phyloP scores from a whole-genome alignment of 2,113 vertebrate genomes.

The Dicentrarchus labrax region DNA sequence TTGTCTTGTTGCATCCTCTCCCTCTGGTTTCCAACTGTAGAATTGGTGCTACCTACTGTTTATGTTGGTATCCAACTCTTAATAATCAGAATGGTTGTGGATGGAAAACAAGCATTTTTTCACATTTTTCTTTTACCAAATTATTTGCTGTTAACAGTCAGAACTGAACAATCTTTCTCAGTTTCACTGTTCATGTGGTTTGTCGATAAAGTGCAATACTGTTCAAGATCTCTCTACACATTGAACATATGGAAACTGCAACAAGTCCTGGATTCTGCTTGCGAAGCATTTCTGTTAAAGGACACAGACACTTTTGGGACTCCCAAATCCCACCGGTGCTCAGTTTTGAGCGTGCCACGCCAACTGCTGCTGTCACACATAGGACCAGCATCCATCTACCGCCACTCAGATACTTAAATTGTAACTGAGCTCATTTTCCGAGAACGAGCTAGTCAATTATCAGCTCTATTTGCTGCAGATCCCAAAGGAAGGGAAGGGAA shows the following conservation, averaged over 20 bases:
- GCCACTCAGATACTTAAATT: conserved; percentile 30
- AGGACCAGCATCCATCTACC: background rate
- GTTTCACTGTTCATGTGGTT: no score
- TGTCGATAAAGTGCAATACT: no score
- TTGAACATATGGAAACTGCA: background rate
- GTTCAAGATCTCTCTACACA: no score
- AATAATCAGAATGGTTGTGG: no score
- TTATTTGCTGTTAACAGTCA: no score
- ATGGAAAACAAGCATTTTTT: no score
- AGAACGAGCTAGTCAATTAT: conserved; percentile 48
- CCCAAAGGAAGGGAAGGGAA: conserved; percentile 33
- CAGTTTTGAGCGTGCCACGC: background rate
- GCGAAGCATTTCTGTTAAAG: background rate
- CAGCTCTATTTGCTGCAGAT: conserved; percentile 60
- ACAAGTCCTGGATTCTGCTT: background rate
- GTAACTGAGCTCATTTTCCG: conserved; percentile 44
- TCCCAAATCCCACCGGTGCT: conserved; percentile 16
- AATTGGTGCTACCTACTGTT: no score
- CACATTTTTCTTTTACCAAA: no score
- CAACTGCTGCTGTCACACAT: conserved; percentile 14
- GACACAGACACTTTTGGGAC: conserved; percentile 18
- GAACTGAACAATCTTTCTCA: no score
- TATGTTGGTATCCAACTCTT: no score
- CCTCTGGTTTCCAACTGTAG: no score
- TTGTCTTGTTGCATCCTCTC: no score